Conservation (phyloP, 2,797 vertebrate genomes). For the Etheostoma perlongum region DNA sequence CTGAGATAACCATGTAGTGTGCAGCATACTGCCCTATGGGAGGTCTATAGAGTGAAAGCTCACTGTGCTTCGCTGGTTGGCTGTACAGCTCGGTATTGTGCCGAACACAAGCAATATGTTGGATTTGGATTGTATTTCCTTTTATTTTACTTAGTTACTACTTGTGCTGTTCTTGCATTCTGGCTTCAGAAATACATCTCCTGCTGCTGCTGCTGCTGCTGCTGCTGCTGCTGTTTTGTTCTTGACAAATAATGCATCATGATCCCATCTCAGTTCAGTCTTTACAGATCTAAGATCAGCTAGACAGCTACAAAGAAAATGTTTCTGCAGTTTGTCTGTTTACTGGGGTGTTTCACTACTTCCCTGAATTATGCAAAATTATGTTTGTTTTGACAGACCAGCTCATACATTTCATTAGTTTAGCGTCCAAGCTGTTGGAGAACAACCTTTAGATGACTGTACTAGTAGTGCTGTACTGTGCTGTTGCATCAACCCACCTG, state of each 20-base stretch:
- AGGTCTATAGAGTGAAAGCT: conserved; percentile 72
- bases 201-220: too few species aligned
- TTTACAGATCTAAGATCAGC: neutral
- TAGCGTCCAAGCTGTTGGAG: conserved; percentile 33
- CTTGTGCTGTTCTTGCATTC: conserved; percentile 13
- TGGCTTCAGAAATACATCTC: neutral
- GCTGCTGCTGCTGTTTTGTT: neutral
- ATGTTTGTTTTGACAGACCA: conserved; percentile 61
- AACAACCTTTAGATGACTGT: conserved; percentile 14
- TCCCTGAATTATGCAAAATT: conserved; percentile 29
- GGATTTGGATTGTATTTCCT: conserved; percentile 34
- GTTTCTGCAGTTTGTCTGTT: conserved; percentile 24
- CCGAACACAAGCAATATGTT: conserved; percentile 28
- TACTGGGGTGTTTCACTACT: conserved; percentile 22
- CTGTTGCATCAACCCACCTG: conserved; percentile 4
- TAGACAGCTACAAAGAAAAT: neutral
- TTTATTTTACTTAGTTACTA: conserved; percentile 26
- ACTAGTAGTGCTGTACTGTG: neutral
- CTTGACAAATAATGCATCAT: neutral
- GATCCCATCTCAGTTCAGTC: neutral
- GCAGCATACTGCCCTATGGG: conserved; percentile 60
- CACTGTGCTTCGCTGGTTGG: conserved; percentile 49
- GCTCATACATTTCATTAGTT: conserved; percentile 40
- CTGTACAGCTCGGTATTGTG: conserved; percentile 40
- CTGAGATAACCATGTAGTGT: conserved; percentile 66